A percentile compares a stretch with the other conserved stretches of the same genome.
Conservation (phyloP, 2,113 vertebrate genomes). For the Bubo blakistoni region DNA sequence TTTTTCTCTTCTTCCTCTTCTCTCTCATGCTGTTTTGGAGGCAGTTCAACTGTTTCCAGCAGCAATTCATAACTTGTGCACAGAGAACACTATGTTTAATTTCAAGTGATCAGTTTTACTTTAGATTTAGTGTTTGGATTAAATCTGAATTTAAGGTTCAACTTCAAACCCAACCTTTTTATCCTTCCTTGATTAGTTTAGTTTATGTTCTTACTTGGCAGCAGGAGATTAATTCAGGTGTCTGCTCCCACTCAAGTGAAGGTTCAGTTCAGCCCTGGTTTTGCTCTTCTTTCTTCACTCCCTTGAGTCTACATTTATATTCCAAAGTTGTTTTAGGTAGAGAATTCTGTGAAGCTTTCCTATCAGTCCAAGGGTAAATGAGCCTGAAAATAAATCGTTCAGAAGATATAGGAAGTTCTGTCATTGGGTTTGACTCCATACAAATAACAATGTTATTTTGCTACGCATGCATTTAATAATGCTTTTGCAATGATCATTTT, state of each 20-base stretch:
- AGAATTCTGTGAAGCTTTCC: constrained; percentile 48
- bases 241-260: not conserved
- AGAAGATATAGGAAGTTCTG: constrained; percentile 24
- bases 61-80: not conserved
- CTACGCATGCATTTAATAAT: constrained; percentile 20
- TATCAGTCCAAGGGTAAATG: constrained; percentile 62
- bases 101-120: not conserved
- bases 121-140: constrained; percentile 21
- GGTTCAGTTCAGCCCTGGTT: not conserved
- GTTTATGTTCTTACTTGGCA: not conserved
- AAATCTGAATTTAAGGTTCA: constrained; percentile 47
- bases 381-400: constrained; percentile 66
- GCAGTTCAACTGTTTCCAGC: not conserved
- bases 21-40: not conserved
- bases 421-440: not conserved
- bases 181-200: constrained; percentile 29
- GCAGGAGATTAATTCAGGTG: constrained; percentile 2
- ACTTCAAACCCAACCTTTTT: constrained; percentile 28
- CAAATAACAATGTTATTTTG: constrained; percentile 18
- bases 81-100: not conserved
- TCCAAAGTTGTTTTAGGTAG: constrained; percentile 27
- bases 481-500: constrained; percentile 6
- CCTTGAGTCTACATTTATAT: constrained; percentile 48
- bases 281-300: not conserved
- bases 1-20: not conserved